A percentile compares a stretch with the other conserved stretches of the same genome.
These are phyloP conservation scores for Drosophila prolongata DNA, from an alignment of 2,888 invertebrate species.

Conservation along the genomic window DNA sequence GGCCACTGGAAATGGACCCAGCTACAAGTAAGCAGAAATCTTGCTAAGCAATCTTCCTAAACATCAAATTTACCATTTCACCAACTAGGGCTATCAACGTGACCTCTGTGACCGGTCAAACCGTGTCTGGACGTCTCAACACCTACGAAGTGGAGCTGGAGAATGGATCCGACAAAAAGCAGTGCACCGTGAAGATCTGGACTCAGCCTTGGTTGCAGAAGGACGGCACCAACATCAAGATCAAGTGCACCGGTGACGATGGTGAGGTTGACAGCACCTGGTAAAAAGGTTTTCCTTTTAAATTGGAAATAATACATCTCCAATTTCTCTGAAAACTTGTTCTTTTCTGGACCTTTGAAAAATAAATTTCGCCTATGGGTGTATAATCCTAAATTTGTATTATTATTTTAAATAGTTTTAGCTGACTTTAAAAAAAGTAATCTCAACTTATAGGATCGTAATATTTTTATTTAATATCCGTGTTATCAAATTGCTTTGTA, in stretches of 20 bases:
- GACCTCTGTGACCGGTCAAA: slow-evolving; percentile 60
- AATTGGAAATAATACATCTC: not conserved
- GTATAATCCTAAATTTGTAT: too few species aligned
- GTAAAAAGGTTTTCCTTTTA: slow-evolving; percentile 23
- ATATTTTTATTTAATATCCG: too few species aligned
- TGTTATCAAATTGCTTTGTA: too few species aligned
- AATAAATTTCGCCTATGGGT: too few species aligned
- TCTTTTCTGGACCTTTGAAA: too few species aligned
- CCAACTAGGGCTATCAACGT: slow-evolving; percentile 53
- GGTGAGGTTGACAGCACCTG: slow-evolving; percentile 48
- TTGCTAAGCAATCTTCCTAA: too few species aligned
- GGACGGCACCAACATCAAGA: slow-evolving; percentile 58
- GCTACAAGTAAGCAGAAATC: slow-evolving; percentile 42
- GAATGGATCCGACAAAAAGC: slow-evolving; percentile 39
- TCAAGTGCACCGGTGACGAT: slow-evolving; percentile 55
- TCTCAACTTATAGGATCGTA: too few species aligned
- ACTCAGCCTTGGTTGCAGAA: slow-evolving; percentile 58
- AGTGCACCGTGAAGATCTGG: slow-evolving; percentile 62
- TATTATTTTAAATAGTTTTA: too few species aligned
- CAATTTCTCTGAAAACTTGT: not conserved
- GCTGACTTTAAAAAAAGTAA: too few species aligned
- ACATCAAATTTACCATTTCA: too few species aligned
- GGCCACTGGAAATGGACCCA: slow-evolving; percentile 57
- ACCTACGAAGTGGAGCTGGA: slow-evolving; percentile 60
- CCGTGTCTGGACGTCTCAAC: slow-evolving; percentile 57